Conservation (phyloP, 2,888 invertebrate species). For the Trilocha varians region DNA sequence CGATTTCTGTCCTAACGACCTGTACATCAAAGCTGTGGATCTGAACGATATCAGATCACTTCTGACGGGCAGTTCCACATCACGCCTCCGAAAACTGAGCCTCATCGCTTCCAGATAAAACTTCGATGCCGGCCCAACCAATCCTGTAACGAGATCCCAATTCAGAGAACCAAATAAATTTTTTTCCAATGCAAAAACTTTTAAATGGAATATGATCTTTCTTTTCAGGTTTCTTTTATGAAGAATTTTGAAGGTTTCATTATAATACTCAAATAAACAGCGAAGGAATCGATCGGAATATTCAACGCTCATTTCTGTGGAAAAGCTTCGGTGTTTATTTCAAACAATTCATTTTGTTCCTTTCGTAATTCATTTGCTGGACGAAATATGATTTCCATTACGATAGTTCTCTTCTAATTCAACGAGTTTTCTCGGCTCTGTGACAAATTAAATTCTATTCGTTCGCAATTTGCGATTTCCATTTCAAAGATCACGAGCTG, state of each 20-base stretch:
- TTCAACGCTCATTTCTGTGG: background rate
- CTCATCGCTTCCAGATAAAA: slow-evolving; percentile 59
- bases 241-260: background rate
- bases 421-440: background rate
- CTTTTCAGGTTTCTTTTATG: background rate
- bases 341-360: background rate
- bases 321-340: background rate
- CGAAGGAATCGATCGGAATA: slow-evolving; percentile 1
- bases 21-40: slow-evolving; percentile 77
- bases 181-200: no score
- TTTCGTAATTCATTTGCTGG: background rate
- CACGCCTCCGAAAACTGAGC: slow-evolving; percentile 47
- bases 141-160: slow-evolving; percentile 29
- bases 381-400: background rate
- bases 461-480: background rate
- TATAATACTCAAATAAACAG: background rate
- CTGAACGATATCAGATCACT: slow-evolving; percentile 75
- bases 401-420: background rate
- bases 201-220: background rate
- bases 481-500: background rate
- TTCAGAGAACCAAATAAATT: no score
- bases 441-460: background rate
- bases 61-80: slow-evolving; percentile 46
- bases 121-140: slow-evolving; percentile 43
- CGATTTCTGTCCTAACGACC: slow-evolving; percentile 78